Conservation (phyloP, 2,797 vertebrate genomes). For the Euphonia xanthogaster region DNA sequence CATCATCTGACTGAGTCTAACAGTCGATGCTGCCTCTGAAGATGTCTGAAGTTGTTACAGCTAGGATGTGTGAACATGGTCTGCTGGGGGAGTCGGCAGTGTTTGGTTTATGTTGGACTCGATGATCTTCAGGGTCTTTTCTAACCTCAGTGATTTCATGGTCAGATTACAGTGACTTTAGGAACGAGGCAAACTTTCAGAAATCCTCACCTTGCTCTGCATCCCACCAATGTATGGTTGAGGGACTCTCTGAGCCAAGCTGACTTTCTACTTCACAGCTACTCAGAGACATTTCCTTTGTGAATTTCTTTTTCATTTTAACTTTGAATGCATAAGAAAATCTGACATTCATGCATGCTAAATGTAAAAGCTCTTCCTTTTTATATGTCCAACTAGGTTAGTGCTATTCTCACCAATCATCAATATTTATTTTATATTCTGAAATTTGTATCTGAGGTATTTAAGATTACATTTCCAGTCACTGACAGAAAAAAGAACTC, state of each 20-base stretch:
- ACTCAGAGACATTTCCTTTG: background rate
- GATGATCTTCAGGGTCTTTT: background rate
- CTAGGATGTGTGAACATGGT: background rate
- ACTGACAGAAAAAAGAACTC: background rate
- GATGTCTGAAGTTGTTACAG: background rate
- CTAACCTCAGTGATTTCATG: background rate
- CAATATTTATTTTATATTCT: background rate
- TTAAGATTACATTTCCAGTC: background rate
- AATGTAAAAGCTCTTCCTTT: background rate
- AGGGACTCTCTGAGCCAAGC: background rate
- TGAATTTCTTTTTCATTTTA: background rate
- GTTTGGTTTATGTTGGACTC: background rate
- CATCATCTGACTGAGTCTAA: background rate
- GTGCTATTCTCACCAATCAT: background rate
- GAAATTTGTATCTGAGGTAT: background rate
- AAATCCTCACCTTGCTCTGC: background rate
- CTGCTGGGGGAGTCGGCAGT: background rate
- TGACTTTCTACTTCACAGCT: background rate
- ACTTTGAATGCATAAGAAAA: background rate
- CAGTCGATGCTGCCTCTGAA: rapidly evolving
- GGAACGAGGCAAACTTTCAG: background rate
- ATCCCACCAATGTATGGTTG: background rate
- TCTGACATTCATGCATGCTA: background rate
- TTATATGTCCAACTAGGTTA: background rate
- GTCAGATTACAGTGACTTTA: background rate